Base-by-base conservation (phyloP, 2,888 invertebrate genomes). In the Ganaspis brasiliensis region DNA sequence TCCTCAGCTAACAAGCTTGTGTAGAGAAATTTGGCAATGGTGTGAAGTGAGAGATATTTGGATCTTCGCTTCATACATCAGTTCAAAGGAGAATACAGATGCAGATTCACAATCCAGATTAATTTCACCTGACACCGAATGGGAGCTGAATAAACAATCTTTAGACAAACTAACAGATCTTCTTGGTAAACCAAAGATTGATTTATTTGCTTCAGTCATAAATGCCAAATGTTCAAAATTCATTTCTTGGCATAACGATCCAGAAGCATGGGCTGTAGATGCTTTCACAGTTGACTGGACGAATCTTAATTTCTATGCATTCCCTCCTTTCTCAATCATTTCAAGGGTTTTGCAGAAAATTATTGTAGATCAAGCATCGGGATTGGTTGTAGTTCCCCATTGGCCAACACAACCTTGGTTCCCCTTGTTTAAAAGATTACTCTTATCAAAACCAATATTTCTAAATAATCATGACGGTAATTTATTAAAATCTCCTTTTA, bases 21-120 rank as follows among this genome's bases (percentile, higher is more conserved):
- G 76, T 10, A 75, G 40, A 72, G 37, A 35, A 37, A 78, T 79
- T 45, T 79, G 76, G 78, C 73, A 79, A 24, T 78, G 73, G 70
- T 74, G 74, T 9, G 79, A 79, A 24, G 9, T 5, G 5, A 73
- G 52, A 16, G 14, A 55, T 6, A 57, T 71, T 19, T 71, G 72
- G 35, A 59, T 80, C 57, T 56, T 72, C 5, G 76, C 79, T 1
- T 61, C 78, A 10, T 81, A 79, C 52, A 80, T 80, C 19, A 31
- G 59, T 2, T 78, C 74, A 2, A 73, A 61, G 16, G 73, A 80
- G n/a, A 80, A 79, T 40, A 35, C 14, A 9, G 59, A 72, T 1
- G 78, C 79, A 21, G 78, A 78, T 45, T 37, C 56, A 0, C 40
- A 74, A 12, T 81, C 79, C 24, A 49, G 80, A 45, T 37, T 74